These are phyloP conservation scores for Molothrus ater DNA, from an alignment of 2,797 vertebrate genomes.

Conservation along the genomic window DNA sequence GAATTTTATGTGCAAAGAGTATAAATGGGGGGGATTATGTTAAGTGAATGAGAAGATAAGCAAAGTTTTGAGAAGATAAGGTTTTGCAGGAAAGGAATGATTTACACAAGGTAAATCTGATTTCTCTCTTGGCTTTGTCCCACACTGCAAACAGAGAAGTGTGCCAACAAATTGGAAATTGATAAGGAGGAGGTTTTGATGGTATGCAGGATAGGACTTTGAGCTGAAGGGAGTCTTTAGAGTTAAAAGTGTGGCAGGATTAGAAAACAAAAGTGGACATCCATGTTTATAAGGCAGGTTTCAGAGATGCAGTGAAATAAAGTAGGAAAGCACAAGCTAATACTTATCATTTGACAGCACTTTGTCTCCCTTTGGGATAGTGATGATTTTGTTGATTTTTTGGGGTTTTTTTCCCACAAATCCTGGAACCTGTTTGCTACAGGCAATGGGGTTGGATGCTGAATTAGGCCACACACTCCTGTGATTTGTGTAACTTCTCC, in stretches of 20 bases:
- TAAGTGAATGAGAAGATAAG: neutral
- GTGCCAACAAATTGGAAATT: neutral
- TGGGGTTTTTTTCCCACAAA: neutral
- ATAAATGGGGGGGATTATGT: neutral
- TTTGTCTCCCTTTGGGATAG: neutral
- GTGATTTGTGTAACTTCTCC: neutral
- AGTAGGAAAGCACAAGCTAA: neutral
- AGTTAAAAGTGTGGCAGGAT: neutral
- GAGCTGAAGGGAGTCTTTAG: neutral
- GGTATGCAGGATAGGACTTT: neutral
- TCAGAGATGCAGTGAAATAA: neutral
- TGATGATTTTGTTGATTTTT: neutral
- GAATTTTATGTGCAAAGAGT: neutral
- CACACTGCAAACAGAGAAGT: neutral
- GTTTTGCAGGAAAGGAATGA: neutral
- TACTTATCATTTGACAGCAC: neutral
- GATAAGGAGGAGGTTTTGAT: neutral
- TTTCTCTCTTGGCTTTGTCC: neutral
- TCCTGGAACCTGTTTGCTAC: neutral
- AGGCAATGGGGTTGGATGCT: rapidly evolving
- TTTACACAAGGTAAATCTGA: neutral
- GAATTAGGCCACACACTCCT: neutral
- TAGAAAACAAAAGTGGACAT: neutral
- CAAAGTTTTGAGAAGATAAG: neutral
- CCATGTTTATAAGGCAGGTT: neutral